Conservation (phyloP, 2,113 vertebrate species). For the Bothrops jararaca region DNA sequence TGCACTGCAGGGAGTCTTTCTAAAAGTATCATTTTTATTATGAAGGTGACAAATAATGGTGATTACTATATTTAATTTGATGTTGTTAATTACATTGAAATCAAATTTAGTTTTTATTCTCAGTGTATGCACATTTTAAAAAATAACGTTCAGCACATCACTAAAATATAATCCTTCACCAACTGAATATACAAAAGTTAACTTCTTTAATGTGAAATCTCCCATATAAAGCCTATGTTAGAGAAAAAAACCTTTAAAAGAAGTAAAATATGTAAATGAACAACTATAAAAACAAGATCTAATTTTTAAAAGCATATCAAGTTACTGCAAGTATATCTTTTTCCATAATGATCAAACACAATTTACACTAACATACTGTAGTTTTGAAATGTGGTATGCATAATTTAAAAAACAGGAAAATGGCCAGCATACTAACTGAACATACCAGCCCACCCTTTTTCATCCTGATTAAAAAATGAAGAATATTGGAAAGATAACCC, state of each 20-base stretch:
- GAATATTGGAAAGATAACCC: not conserved
- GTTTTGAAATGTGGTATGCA: not conserved
- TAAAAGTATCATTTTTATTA: not conserved
- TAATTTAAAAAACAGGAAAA: not conserved
- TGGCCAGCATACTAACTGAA: not conserved
- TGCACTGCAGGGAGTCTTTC: not conserved
- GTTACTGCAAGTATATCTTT: not conserved
- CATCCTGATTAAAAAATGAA: not conserved
- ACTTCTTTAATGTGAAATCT: not conserved
- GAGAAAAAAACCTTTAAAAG: not conserved
- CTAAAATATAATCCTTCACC: not conserved
- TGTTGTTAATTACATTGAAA: not conserved
- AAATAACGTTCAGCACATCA: not conserved
- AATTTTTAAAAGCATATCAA: not conserved
- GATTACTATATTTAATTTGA: not conserved
- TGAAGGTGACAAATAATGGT: not conserved
- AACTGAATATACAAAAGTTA: not conserved
- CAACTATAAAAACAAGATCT: not conserved
- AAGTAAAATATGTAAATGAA: not conserved
- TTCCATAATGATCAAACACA: not conserved
- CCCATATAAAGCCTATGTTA: not conserved
- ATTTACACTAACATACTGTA: not conserved
- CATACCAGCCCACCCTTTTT: not conserved
- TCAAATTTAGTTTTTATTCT: not conserved
- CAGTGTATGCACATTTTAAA: not conserved